Conservation (phyloP, 2,888 invertebrate genomes). For the Selenia dentaria region DNA sequence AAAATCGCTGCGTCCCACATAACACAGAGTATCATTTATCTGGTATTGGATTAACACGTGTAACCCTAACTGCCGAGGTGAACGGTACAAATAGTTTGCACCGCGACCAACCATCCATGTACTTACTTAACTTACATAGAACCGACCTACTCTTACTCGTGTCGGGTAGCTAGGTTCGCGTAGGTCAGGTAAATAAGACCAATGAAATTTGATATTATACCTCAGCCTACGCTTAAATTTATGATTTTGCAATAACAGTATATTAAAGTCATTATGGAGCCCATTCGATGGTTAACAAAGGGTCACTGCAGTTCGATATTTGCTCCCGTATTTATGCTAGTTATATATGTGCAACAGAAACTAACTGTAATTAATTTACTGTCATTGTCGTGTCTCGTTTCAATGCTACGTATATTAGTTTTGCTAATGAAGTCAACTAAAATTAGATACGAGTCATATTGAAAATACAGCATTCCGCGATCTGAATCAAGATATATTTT, state of each 20-base stretch:
- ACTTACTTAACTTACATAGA: conserved; percentile 32
- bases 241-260: conserved; percentile 31
- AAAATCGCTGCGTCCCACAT: conserved; percentile 51
- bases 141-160: conserved; percentile 57
- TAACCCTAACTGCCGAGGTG: conserved; percentile 65
- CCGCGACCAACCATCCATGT: conserved; percentile 54
- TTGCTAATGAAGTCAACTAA: conserved; percentile 21
- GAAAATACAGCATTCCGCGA: conserved; percentile 10
- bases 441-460: conserved; percentile 17
- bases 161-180: conserved; percentile 54
- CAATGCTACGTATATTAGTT: conserved; percentile 16
- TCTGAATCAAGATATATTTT: neutral
- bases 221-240: conserved; percentile 28
- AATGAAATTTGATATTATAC: conserved; percentile 39
- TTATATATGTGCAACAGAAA: neutral
- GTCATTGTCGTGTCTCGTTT: conserved; percentile 2
- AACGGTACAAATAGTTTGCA: conserved; percentile 75
- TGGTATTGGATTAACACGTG: conserved; percentile 64
- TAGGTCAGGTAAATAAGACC: conserved; percentile 38
- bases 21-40: conserved; percentile 59
- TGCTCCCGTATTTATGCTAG: neutral
- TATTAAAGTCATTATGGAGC: conserved; percentile 27
- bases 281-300: conserved; percentile 24
- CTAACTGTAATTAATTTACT: conserved; percentile 9
- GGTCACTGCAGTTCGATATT: conserved; percentile 7